Percentiles rank a stretch among this genome's conserved stretches.
Conservation (phyloP, 2,113 vertebrate genomes). For the Dinomys branickii region DNA sequence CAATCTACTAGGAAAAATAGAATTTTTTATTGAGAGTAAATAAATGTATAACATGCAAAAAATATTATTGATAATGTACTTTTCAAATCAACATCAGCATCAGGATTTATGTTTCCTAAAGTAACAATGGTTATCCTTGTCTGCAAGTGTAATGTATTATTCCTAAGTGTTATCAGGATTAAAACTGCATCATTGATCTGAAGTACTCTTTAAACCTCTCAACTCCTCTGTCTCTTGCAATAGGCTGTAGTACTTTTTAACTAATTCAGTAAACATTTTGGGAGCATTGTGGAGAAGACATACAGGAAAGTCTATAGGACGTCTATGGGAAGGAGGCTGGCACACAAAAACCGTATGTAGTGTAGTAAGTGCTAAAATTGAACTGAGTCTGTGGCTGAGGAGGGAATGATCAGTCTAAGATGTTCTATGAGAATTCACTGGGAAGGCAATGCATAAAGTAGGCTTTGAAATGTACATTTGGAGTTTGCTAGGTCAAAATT, state of each 20-base stretch:
- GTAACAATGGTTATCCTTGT: neutral
- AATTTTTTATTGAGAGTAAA: neutral
- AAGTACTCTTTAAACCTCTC: constrained; percentile 5
- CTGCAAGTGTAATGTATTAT: neutral
- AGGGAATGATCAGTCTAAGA: neutral
- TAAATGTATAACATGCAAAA: neutral
- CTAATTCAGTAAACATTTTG: constrained; percentile 4
- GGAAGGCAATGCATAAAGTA: neutral
- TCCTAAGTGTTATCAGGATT: constrained; percentile 18
- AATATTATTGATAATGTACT: neutral
- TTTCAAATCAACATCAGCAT: constrained; percentile 19
- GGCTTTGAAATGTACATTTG: neutral
- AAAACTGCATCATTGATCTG: constrained; percentile 18
- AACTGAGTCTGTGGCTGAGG: neutral
- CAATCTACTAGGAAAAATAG: constrained; percentile 28
- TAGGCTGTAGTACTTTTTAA: neutral
- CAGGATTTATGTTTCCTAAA: neutral
- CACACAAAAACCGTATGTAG: neutral
- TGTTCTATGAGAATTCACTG: neutral
- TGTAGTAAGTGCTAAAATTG: neutral
- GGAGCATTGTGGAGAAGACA: neutral
- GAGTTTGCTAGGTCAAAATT: neutral
- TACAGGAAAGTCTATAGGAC: neutral
- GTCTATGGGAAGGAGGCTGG: neutral
- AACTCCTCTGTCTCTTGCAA: neutral